Conservation (phyloP, 2,797 vertebrate species). For the Rhinichthys osculus region DNA sequence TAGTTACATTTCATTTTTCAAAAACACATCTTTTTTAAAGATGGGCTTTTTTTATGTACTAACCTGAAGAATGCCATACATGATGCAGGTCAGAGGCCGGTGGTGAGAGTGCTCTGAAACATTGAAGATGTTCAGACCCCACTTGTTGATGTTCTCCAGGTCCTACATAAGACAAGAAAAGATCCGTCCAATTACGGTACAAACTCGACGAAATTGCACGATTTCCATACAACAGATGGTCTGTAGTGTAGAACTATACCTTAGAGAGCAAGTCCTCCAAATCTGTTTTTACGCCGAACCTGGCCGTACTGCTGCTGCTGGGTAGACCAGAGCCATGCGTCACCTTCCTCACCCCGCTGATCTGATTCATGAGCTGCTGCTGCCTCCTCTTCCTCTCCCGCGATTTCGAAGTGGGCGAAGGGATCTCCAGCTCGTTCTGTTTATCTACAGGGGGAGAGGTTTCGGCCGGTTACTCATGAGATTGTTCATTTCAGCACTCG, state of each 20-base stretch:
- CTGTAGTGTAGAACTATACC: constrained; percentile 68
- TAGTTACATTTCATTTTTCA: neutral
- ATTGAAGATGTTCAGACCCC: constrained; percentile 97
- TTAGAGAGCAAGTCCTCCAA: constrained; percentile 94
- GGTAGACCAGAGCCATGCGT: constrained; percentile 89
- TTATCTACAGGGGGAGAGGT: constrained; percentile 82
- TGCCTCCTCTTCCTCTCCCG: constrained; percentile 92
- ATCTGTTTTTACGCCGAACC: constrained; percentile 96
- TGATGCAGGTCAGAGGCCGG: constrained; percentile 93
- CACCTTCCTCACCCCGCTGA: constrained; percentile 94
- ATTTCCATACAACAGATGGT: neutral
- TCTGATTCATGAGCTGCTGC: constrained; percentile 89
- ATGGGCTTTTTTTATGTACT: neutral
- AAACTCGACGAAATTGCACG: neutral
- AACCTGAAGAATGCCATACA: constrained; percentile 98
- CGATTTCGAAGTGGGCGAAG: constrained; percentile 91
- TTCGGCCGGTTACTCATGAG: constrained; percentile 1
- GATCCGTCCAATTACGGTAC: neutral
- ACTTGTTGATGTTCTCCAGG: constrained; percentile 94
- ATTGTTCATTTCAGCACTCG: constrained; percentile 3
- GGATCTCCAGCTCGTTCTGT: constrained; percentile 96
- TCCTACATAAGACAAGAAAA: constrained; percentile 78
- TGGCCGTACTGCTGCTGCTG: constrained; percentile 82
- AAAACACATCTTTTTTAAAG: neutral
- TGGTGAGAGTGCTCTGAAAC: constrained; percentile 93